Evolutionary conservation across 2,797 vertebrate genomes (phyloP).

Genomic region (Lates japonicus): DNA sequence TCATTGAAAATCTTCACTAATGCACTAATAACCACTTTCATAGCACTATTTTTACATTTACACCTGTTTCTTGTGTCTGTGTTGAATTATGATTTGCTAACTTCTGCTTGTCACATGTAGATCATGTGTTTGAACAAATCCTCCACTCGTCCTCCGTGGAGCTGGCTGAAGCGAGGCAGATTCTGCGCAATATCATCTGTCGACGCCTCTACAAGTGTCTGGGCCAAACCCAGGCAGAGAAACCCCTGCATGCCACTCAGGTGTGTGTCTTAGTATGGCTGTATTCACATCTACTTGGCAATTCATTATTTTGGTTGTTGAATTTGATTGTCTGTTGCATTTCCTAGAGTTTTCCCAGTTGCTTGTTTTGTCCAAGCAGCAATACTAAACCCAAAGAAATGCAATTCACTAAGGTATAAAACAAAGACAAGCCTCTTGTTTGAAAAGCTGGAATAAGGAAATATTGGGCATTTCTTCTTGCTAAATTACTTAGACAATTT

Average conservation of each 20-base stretch:
- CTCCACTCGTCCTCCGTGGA: constrained; percentile 87
- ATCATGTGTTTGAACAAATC: constrained; percentile 93
- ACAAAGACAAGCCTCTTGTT: background rate
- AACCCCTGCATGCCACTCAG: constrained; percentile 64
- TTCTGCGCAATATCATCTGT: constrained; percentile 89
- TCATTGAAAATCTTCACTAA: constrained; percentile 1
- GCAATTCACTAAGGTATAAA: background rate
- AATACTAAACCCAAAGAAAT: background rate
- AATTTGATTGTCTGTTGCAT: background rate
- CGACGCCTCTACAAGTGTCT: constrained; percentile 93
- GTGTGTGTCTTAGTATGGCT: constrained; percentile 75
- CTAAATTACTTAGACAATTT: too few species aligned
- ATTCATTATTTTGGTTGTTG: background rate
- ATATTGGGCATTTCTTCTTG: background rate
- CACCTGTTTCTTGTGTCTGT: background rate
- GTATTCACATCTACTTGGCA: background rate
- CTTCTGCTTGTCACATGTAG: constrained; percentile 78
- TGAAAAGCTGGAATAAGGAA: background rate
- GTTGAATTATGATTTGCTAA: background rate
- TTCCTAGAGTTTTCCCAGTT: background rate
- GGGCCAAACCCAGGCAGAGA: constrained; percentile 89
- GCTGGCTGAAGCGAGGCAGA: constrained; percentile 85
- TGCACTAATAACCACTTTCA: background rate
- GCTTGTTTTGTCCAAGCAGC: background rate
- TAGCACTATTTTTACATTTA: background rate